Conservation (phyloP, 2,797 vertebrate species). For the Silurus aristotelis region DNA sequence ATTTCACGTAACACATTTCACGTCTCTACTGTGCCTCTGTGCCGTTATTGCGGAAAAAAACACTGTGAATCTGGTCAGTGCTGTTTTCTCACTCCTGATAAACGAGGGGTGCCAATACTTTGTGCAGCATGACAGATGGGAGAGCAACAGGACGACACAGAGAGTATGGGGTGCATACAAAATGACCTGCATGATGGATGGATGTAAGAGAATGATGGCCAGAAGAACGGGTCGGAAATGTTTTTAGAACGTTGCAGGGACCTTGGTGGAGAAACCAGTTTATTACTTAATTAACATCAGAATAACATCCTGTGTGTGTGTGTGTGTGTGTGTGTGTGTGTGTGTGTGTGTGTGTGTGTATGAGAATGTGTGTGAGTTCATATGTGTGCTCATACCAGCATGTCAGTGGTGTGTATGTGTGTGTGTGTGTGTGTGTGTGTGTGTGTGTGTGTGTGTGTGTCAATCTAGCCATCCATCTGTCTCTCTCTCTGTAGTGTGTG, state of each 20-base stretch:
- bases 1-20: no score
- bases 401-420: background rate
- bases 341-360: slow-evolving; percentile 30
- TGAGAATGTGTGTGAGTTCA: background rate
- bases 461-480: background rate
- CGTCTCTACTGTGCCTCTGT: no score
- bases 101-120: slow-evolving; percentile 9
- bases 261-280: background rate
- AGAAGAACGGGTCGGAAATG: background rate
- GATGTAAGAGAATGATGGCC: background rate
- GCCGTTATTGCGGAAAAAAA: background rate
- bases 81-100: background rate
- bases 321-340: background rate
- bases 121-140: background rate
- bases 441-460: background rate
- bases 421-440: slow-evolving; percentile 12
- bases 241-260: background rate
- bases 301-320: slow-evolving; percentile 14
- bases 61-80: no score
- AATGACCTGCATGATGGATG: background rate
- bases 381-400: background rate
- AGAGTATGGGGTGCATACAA: slow-evolving; percentile 29
- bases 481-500: background rate
- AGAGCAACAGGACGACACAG: slow-evolving; percentile 22
- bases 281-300: background rate